A percentile compares a stretch with the other conserved stretches of the same genome.
Conservation (phyloP, 2,888 invertebrate species). For the Sphinx pinastri region DNA sequence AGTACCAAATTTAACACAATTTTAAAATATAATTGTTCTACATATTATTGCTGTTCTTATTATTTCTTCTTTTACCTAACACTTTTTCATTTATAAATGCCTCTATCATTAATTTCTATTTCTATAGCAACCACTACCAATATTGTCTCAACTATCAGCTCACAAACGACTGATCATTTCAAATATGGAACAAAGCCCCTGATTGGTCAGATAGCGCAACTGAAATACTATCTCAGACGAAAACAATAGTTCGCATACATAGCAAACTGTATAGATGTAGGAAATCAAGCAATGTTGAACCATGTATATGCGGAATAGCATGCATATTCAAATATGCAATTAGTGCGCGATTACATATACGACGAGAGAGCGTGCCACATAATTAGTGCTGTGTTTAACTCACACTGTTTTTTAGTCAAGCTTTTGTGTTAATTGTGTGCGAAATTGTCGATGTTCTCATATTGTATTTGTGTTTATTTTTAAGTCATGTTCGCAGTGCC, state of each 20-base stretch:
- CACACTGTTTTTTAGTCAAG: neutral
- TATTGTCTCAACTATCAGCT: too few relatives aligned
- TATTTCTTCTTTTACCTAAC: too few relatives aligned
- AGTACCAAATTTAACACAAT: too few relatives aligned
- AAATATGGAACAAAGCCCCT: neutral
- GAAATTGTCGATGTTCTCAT: too few relatives aligned
- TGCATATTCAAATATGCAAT: slow-evolving; percentile 23
- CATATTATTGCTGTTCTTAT: too few relatives aligned
- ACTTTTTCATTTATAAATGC: too few relatives aligned
- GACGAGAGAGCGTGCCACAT: neutral
- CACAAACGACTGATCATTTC: neutral
- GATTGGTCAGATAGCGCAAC: neutral
- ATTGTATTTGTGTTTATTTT: too few relatives aligned
- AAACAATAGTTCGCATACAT: neutral
- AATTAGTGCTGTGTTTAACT: slow-evolving; percentile 3
- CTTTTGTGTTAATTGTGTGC: too few relatives aligned
- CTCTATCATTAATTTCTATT: too few relatives aligned
- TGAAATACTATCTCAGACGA: neutral
- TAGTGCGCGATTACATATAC: slow-evolving; percentile 19
- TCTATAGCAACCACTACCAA: too few relatives aligned
- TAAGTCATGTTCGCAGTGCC: too few relatives aligned
- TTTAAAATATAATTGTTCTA: too few relatives aligned
- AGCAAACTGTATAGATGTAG: neutral
- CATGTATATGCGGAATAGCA: neutral
- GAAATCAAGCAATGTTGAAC: slow-evolving; percentile 10